Conservation (phyloP, 2,888 invertebrate genomes). For the Papilio gigon region DNA sequence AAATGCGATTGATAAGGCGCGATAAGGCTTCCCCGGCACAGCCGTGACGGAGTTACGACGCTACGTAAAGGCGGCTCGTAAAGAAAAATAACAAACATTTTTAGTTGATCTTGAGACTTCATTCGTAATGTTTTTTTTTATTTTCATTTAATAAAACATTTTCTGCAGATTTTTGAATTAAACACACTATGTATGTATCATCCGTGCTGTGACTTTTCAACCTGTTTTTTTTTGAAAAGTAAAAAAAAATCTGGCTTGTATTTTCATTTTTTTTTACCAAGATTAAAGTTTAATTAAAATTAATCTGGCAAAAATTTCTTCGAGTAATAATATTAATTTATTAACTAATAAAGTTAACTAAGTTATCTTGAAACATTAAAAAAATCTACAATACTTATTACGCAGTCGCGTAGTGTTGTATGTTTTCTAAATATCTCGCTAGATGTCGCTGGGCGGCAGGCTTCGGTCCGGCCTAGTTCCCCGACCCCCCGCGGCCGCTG, state of each 20-base stretch:
- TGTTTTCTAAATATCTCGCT: constrained; percentile 46
- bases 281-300: too few species aligned
- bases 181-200: too few species aligned
- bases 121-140: not conserved
- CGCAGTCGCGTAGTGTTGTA: not conserved
- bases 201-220: too few species aligned
- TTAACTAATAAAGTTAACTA: too few species aligned
- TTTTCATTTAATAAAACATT: not conserved
- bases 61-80: constrained; percentile 39
- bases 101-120: constrained; percentile 4
- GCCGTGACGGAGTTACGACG: constrained; percentile 39
- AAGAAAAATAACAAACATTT: constrained; percentile 13
- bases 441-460: constrained; percentile 52
- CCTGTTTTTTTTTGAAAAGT: too few species aligned
- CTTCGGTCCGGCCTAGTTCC: constrained; percentile 26
- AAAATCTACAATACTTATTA: not conserved
- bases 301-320: too few species aligned
- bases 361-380: not conserved
- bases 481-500: not conserved
- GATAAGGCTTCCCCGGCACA: constrained; percentile 28
- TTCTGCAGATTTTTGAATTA: too few species aligned
- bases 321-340: too few species aligned
- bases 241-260: not conserved
- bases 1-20: constrained; percentile 40
- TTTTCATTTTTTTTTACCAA: constrained; percentile 16